Evolutionary conservation across 1,140 invertebrate species (phyloP).

Genomic region (Euura lappo): DNA sequence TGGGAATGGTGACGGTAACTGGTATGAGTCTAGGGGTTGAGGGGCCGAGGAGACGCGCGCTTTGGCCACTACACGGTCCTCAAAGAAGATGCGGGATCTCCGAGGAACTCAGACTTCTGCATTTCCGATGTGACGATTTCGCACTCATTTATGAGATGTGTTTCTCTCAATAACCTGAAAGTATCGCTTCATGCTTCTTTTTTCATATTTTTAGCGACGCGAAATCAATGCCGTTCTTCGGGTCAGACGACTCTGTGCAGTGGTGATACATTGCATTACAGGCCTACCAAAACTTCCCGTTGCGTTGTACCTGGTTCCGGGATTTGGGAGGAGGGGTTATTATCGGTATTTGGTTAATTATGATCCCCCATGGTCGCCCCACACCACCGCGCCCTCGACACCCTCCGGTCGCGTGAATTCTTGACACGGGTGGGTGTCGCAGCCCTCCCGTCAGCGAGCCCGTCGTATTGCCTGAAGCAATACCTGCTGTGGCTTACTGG

Average conservation of each 20-base stretch:
- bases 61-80: no score
- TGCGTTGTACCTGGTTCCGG: not conserved
- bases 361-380: not conserved
- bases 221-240: no score
- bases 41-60: not conserved
- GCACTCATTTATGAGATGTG: no score
- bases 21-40: conserved; percentile 25
- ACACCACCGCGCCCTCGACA: not conserved
- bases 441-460: conserved; percentile 10
- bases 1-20: conserved; percentile 23
- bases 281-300: no score
- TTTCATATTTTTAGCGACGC: no score
- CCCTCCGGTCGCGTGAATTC: conserved; percentile 12
- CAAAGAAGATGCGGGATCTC: no score
- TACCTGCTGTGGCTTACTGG: not conserved
- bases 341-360: conserved; percentile 20
- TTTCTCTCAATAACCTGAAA: no score
- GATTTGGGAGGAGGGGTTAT: not conserved
- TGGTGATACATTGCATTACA: not conserved
- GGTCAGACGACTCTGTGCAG: not conserved
- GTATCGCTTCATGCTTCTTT: no score
- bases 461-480: conserved; percentile 11
- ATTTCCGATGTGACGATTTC: no score
- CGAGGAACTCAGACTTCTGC: no score
- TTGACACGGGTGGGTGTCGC: conserved; percentile 17